A percentile compares a stretch with the other conserved stretches of the same genome.
Evolutionary conservation across 2,113 vertebrate genomes (phyloP).

Genomic region (Syngnathus scovelli): DNA sequence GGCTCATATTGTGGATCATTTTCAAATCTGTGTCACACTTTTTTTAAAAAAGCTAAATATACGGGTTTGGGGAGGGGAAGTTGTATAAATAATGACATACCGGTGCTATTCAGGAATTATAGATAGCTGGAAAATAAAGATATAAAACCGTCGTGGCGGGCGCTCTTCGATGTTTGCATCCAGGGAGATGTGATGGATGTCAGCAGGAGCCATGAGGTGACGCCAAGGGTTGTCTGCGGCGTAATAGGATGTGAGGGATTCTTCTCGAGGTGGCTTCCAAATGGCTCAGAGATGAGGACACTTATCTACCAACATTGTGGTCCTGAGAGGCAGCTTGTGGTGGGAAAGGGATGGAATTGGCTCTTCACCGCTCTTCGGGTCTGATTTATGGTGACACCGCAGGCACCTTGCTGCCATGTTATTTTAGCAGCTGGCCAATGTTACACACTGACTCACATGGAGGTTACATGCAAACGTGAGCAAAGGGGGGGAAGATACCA

Average conservation of each 20-base stretch:
- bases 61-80: not conserved
- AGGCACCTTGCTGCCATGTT: conserved; percentile 33
- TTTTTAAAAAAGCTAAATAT: conserved; percentile 12
- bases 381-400: conserved; percentile 45
- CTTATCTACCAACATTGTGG: conserved; percentile 43
- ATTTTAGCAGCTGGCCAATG: conserved; percentile 40
- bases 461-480: conserved; percentile 13
- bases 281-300: conserved; percentile 45
- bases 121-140: conserved; percentile 37
- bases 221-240: conserved; percentile 27
- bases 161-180: conserved; percentile 29
- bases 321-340: conserved; percentile 46
- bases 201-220: conserved; percentile 12
- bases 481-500: not conserved
- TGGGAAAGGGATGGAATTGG: conserved; percentile 24
- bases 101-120: conserved; percentile 21
- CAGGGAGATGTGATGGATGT: conserved; percentile 45
- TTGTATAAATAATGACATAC: conserved; percentile 10
- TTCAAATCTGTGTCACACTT: conserved; percentile 8
- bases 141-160: conserved; percentile 20
- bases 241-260: conserved; percentile 43
- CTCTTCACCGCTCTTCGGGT: conserved; percentile 50
- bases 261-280: conserved; percentile 37
- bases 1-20: conserved; percentile 23
- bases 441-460: not conserved